Evolutionary conservation across 2,888 invertebrate genomes (phyloP).

Genomic region (Spisula subtruncata): DNA sequence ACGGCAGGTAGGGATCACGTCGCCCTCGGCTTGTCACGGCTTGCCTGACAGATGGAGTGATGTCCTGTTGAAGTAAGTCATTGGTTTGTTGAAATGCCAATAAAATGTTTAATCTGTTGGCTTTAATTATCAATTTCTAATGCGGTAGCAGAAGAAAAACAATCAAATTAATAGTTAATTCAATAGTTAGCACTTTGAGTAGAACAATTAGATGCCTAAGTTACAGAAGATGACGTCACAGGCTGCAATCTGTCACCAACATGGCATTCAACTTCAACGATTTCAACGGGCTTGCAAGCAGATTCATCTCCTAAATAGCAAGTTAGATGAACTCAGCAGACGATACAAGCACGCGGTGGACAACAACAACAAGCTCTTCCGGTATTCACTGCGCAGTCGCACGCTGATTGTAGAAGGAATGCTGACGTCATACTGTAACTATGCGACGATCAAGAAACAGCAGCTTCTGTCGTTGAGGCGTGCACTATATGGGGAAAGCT

Average conservation of each 20-base stretch:
- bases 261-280: conserved; percentile 56
- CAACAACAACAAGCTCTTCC: conserved; percentile 60
- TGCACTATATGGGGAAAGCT: background rate
- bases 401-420: conserved; percentile 67
- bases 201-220: background rate
- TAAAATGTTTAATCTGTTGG: conserved; percentile 11
- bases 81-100: background rate
- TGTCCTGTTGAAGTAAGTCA: background rate
- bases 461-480: conserved; percentile 24
- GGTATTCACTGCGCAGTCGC: conserved; percentile 69
- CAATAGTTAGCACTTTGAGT: background rate
- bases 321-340: conserved; percentile 57
- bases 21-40: background rate
- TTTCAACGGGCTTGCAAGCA: conserved; percentile 67
- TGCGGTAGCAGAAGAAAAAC: background rate
- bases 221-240: conserved; percentile 23
- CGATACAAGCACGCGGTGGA: conserved; percentile 61
- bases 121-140: background rate
- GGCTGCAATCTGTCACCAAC: conserved; percentile 64
- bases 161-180: background rate
- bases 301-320: conserved; percentile 59
- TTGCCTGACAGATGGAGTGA: background rate
- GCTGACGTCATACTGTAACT: conserved; percentile 68
- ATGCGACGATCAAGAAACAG: conserved; percentile 65
- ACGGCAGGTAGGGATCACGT: background rate